A percentile compares a stretch with the other conserved stretches of the same genome.
These are phyloP conservation scores for Aphaenogaster ashmeadi DNA, from an alignment of 1,140 invertebrate genomes.

Conservation along the genomic window DNA sequence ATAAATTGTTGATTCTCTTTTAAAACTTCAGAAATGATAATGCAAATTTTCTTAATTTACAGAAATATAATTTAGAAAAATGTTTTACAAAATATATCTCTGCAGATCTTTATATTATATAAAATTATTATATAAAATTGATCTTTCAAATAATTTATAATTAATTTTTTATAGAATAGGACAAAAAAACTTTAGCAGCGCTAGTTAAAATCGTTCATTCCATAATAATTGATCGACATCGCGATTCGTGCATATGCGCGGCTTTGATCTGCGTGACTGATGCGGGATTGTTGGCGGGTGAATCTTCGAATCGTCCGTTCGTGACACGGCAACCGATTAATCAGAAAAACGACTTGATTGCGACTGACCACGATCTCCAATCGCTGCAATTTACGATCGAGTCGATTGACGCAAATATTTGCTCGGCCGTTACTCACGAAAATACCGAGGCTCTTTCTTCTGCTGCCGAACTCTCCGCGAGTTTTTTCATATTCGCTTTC, in stretches of 20 bases:
- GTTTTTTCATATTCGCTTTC: slow-evolving; percentile 3
- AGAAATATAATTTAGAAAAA: slow-evolving; percentile 1
- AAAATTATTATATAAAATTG: too few species aligned
- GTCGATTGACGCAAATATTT: slow-evolving; percentile 47
- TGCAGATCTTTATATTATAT: background rate
- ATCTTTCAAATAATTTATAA: background rate
- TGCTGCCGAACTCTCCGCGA: background rate
- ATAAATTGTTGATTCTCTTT: background rate
- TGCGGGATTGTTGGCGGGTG: background rate
- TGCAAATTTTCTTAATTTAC: background rate
- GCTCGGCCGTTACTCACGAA: slow-evolving; percentile 36
- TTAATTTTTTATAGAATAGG: background rate
- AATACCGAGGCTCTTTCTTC: slow-evolving; percentile 17
- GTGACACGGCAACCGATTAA: slow-evolving; percentile 9
- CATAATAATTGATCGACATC: background rate
- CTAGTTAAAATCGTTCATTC: background rate
- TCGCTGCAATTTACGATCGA: slow-evolving; percentile 34
- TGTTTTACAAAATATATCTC: background rate
- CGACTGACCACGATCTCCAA: background rate
- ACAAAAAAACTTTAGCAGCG: background rate
- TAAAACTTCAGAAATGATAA: too few species aligned
- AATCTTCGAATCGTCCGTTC: slow-evolving; percentile 10
- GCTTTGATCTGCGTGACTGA: background rate
- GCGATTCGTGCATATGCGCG: background rate
- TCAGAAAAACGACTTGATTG: slow-evolving; percentile 37